Conservation (phyloP, 2,113 vertebrate species). For the Callaeas wilsoni region DNA sequence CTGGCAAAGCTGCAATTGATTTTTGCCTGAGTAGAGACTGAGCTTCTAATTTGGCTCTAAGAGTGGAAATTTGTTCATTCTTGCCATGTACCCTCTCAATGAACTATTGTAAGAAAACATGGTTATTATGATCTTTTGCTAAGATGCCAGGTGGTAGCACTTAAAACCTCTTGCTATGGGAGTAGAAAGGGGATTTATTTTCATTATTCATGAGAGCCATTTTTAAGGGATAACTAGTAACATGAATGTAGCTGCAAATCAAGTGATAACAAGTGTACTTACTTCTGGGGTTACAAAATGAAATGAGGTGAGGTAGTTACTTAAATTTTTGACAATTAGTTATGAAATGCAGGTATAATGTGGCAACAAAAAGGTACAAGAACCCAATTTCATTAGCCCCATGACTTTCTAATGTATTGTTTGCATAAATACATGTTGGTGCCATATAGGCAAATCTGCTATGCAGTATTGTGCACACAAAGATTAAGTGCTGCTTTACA, state of each 20-base stretch:
- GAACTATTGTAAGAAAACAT: conserved; percentile 67
- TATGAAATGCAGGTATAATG: not conserved
- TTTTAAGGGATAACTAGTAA: conserved; percentile 56
- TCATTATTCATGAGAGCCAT: conserved; percentile 56
- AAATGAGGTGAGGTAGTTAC: not conserved
- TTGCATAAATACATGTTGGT: not conserved
- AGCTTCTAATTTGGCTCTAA: conserved; percentile 31
- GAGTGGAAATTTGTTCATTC: conserved; percentile 54
- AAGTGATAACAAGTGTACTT: conserved; percentile 40
- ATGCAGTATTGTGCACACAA: not conserved
- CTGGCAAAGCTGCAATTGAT: not conserved
- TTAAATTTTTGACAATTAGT: not conserved
- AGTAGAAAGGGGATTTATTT: conserved; percentile 64
- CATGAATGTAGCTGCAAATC: conserved; percentile 13
- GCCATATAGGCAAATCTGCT: not conserved
- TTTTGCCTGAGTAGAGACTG: not conserved
- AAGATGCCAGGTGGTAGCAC: conserved; percentile 66
- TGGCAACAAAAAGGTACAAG: not conserved
- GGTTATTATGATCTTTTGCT: conserved; percentile 67
- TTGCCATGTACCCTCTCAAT: conserved; percentile 61
- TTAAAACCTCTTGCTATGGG: conserved; percentile 58
- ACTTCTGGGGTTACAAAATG: conserved; percentile 18
- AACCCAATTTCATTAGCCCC: not conserved
- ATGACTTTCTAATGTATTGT: not conserved
- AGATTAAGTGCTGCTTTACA: not conserved